Base-by-base conservation (phyloP, 2,797 vertebrate species). In the Oophaga sylvatica region DNA sequence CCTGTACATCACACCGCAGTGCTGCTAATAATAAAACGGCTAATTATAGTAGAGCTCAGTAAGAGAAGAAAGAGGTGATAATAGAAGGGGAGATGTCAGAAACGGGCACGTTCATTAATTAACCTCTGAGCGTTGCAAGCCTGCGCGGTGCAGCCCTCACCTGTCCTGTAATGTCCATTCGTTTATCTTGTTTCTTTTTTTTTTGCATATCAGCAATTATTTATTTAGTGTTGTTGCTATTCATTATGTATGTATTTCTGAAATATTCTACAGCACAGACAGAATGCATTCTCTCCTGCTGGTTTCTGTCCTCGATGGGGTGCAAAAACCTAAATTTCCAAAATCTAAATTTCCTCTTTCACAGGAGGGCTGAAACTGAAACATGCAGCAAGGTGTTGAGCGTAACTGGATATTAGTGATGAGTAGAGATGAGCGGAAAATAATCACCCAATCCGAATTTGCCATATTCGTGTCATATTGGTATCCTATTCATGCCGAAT, bases 31-130 rank as follows among this genome's bases (percentile, higher is more conserved):
- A 86, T 86, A 89, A 85, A 77, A 65, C 79, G 57, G 29, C 56
- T 88, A 85, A 81, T 85, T 85, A 85, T 48, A 53, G 60, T 3
- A 31, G 70, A 86, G 83, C 63, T 76, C 26, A 63, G 83, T 22
- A 31, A 81, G 77, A 22, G 67, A 68, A 73, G 57, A 48, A 56
- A 59, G 56, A 29, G 60, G 76, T 81, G 83, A 88, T 81, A 62
- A 88, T 85, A 85, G 77, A 59, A 78, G 65, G 68, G 35, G 80
- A 81, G 67, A 88, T 85, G 87, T 88, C 83, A 85, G 45, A 70
- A 56, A 62, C 57, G 65, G 68, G 83, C 79, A 56, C 67, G 41
- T 63, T 63, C 29, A 57, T 29, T 85, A 76, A 81, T 88, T 63
- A 83, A 8, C 48, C 83, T 53, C 17, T 45, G 26, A 63, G 19